Evolutionary conservation across 2,113 vertebrate species (phyloP).

Genomic region (Notothenia rossii): DNA sequence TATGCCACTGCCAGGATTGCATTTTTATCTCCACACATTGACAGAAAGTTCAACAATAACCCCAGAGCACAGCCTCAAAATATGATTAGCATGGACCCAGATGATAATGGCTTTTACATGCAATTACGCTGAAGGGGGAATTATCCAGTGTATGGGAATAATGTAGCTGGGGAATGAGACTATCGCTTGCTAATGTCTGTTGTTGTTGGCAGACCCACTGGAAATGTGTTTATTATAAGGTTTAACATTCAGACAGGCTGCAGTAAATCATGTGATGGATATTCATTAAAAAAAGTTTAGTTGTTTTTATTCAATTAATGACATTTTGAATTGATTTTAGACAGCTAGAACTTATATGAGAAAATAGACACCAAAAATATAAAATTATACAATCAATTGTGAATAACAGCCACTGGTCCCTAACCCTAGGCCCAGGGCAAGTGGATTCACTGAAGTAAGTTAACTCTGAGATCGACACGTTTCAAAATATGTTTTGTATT

Average conservation of each 20-base stretch:
- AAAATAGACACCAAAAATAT: not conserved
- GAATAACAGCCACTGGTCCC: not conserved
- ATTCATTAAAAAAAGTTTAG: conserved; percentile 16
- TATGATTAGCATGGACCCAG: conserved; percentile 77
- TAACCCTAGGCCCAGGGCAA: no score
- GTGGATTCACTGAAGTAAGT: not conserved
- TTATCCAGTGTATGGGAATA: conserved; percentile 67
- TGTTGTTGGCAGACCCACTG: conserved; percentile 64
- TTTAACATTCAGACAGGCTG: conserved; percentile 56
- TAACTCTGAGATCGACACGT: not conserved
- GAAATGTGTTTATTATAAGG: conserved; percentile 68
- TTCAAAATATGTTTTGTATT: not conserved
- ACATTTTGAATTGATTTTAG: conserved; percentile 8
- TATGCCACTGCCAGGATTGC: conserved; percentile 65
- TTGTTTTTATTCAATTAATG: conserved; percentile 29
- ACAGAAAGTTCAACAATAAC: conserved; percentile 77
- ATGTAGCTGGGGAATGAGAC: conserved; percentile 66
- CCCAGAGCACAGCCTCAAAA: conserved; percentile 66
- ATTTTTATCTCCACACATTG: conserved; percentile 75
- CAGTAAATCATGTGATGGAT: conserved; percentile 50
- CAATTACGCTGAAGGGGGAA: conserved; percentile 73
- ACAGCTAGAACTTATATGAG: not conserved
- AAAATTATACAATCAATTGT: not conserved
- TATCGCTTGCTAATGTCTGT: conserved; percentile 71
- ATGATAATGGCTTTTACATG: conserved; percentile 80